Base-by-base conservation (phyloP, 2,797 vertebrate species). In the Erethizon dorsatum region DNA sequence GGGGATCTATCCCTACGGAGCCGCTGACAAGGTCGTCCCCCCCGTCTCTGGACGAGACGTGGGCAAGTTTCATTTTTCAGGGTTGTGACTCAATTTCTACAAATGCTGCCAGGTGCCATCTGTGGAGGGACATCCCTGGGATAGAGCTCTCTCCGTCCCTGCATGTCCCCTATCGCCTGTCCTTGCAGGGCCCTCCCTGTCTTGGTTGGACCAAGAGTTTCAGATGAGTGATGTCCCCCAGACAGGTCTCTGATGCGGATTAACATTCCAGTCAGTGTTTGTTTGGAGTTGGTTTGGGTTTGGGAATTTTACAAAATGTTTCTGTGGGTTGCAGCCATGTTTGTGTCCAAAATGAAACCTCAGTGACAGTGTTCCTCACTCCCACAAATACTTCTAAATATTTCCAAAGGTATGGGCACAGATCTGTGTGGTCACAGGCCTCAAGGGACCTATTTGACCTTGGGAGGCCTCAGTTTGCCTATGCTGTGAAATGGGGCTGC, bases 21-120 rank as follows among this genome's bases (percentile, higher is more conserved):
- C 26, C 97, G 96, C 97, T 97, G 97, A 97, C 92, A 91, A 85
- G 91, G 93, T 97, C 97, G 96, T 41, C 8, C 24, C 26, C 4
- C 96, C 93, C 96, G 82, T 24, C 95, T 92, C 84, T 98, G 97
- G 97, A 91, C 91, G 83, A 92, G 95, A 93, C 78, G 91, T 80
- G 97, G 93, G 93, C 79, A 82, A 95, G 95, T 97, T 97, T 97
- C 97, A 33, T 9, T 31, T 47, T 33, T 31, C 17, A 97, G 95
- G 95, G 97, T 73, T 37, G 2, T 95, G 97, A 96, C 65, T 94
- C 94, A 85, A 85, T 0, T 80, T 95, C 97, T 96, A 82, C 73
- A 94, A 88, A 12, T 7, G 13, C 37, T 0, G 5, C 20, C 5
- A 18, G 67, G 69, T n/a, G 5, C 10, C 4, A 59, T 65, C 77